Percentiles rank a stretch among this genome's conserved stretches.
These are phyloP conservation scores for Idaea biselata DNA, from an alignment of 2,888 invertebrate genomes.

Conservation along the genomic window DNA sequence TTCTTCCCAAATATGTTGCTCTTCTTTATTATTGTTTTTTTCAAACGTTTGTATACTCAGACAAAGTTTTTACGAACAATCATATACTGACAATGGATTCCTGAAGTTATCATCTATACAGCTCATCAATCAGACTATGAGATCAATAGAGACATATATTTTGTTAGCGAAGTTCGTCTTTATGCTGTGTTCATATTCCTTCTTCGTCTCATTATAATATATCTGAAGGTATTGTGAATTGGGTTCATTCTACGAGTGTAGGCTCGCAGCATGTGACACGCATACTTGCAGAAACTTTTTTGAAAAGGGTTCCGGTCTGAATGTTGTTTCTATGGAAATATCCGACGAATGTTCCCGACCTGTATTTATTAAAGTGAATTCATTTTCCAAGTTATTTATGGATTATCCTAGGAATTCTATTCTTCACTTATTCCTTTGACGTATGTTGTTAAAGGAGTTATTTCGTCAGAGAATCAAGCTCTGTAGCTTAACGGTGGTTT, in stretches of 20 bases:
- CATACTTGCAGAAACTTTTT: conserved; percentile 30
- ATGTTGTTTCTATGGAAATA: conserved; percentile 35
- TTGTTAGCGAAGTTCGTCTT: conserved; percentile 2
- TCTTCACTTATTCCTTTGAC: conserved; percentile 27
- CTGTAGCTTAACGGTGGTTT: not conserved
- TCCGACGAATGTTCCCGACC: conserved; percentile 21
- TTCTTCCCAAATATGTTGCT: conserved; percentile 36
- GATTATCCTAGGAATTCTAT: conserved; percentile 19
- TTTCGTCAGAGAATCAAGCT: conserved; percentile 14
- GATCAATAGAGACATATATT: not conserved
- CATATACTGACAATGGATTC: not conserved
- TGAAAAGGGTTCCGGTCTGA: conserved; percentile 34
- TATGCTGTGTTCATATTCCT: not conserved
- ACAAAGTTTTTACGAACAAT: not conserved
- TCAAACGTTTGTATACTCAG: conserved; percentile 1
- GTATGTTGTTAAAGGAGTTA: conserved; percentile 19
- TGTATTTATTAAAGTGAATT: conserved; percentile 14
- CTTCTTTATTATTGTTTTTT: conserved; percentile 41
- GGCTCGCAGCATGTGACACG: conserved; percentile 23
- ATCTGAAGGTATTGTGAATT: not conserved
- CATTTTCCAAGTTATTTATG: conserved; percentile 6
- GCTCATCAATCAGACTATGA: not conserved
- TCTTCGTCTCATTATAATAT: not conserved
- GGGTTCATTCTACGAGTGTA: not conserved
- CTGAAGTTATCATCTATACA: not conserved